Evolutionary conservation across 2,113 vertebrate species (phyloP), one percentile per base, ranked within the genome.

Genomic region (Carassius gibelio): DNA sequence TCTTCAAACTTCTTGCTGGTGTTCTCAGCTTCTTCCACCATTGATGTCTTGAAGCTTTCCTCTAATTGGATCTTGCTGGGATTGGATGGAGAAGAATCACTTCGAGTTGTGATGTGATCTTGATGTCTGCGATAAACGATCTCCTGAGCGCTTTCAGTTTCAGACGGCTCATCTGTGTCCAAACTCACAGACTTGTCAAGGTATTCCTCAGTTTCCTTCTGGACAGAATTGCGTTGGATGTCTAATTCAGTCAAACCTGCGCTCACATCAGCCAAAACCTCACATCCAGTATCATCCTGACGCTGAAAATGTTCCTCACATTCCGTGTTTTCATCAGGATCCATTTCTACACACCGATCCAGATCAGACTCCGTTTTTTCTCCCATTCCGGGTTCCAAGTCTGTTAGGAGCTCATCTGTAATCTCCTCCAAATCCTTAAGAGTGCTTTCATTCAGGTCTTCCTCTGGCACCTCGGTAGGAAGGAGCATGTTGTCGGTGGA

Each of bases 81-180:
- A 36, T 38, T 82, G 62, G 79, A 81, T 36, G 17, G 23, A 52
- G n/a, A 50, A 68, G 15, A 64, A 5, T 64, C 48, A 21, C 52
- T 36, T 64, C 30, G 75, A 34, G 80, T 8, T 10, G 71, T 61
- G 81, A 83, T 74, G 81, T n/a, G 69, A 59, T 42, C 30, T n/a
- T 45, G 61, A 71, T 8, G 75, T 82, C 55, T 86, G 36, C 68
- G 68, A 36, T 84, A 45, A 74, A 86, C 30, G 8, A 74, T 45
- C 42, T 87, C 88, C 45, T 68, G 85, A 50, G 85, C 88, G 3
- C 88, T 86, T 71, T 88, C 88, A 0, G 88, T 88, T 82, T 88
- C 88, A 78, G 88, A 87, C 0, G 83, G 62, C 34, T 88, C 85
- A 38, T 88, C 85, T 3, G 30, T 13, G 3, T 88, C 88, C 52